phyloP scores from a whole-genome alignment of 2,888 invertebrate species.

The Antheraea yamamai region DNA sequence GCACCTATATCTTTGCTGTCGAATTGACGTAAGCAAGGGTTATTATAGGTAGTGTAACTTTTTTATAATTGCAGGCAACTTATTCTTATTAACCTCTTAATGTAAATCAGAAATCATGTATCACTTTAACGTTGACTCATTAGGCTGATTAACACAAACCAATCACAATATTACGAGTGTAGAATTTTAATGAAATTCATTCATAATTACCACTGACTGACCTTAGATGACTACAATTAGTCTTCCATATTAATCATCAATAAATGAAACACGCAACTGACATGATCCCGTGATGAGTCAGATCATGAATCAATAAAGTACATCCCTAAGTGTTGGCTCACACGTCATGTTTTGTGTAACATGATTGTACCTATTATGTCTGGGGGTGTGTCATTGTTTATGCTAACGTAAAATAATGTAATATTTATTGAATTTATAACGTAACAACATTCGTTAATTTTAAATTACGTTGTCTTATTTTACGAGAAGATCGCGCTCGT shows the following conservation, averaged over 20 bases:
- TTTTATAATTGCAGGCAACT: neutral
- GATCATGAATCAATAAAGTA: constrained; percentile 39
- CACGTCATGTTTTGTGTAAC: constrained; percentile 42
- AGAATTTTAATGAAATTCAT: constrained; percentile 49
- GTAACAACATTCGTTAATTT: constrained; percentile 3
- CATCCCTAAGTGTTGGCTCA: constrained; percentile 37
- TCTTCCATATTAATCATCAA: constrained; percentile 58
- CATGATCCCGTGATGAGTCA: constrained; percentile 56
- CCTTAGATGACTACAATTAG: constrained; percentile 43
- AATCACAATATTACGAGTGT: constrained; percentile 34
- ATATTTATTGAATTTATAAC: constrained; percentile 21
- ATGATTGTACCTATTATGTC: constrained; percentile 34
- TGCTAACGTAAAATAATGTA: constrained; percentile 36
- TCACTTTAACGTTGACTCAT: constrained; percentile 20
- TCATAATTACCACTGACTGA: constrained; percentile 44
- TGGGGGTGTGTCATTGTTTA: constrained; percentile 63
- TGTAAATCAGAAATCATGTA: constrained; percentile 9
- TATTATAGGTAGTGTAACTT: too few species aligned
- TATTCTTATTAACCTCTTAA: constrained; percentile 22
- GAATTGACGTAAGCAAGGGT: too few species aligned
- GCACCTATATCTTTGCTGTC: too few species aligned
- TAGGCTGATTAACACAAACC: constrained; percentile 6
- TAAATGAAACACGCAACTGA: constrained; percentile 40
- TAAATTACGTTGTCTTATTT: neutral
- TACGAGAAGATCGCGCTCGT: neutral